Evolutionary conservation across 2,113 vertebrate species (phyloP), one percentile per base, ranked within the genome.

Genomic region (Salvelinus namaycush): DNA sequence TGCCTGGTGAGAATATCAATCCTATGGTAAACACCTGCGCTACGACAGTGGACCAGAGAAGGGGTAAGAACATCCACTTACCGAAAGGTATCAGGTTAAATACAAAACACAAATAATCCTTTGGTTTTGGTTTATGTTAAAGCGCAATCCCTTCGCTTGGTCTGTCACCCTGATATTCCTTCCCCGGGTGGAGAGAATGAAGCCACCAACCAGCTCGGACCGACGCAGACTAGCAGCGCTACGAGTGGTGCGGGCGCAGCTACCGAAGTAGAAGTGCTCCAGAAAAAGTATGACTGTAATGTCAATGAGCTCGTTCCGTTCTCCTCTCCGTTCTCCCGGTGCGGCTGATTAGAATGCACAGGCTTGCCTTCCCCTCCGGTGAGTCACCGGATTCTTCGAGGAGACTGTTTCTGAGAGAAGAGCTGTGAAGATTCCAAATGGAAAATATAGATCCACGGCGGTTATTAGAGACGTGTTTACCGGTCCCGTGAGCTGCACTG

Each of bases 211-310:
- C 59, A 22, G n/a, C n/a, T 76, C 83, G 78, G 79, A 68, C 24
- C 72, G 76, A 81, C 24, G 81, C 79, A 81, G 86, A 88, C 80
- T 74, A 81, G 81, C 49, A 54, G 49, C 49, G 49, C 83, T 89
- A 86, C 91, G 31, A 84, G 86, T 4, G 49, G 49, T 70, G 88
- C 85, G 81, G 87, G 84, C 84, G 18, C 49, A 54, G 49, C 49
- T 69, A 74, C 68, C 77, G 79, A 66, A 81, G 83, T 90, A 75
- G 76, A 92, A 92, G 88, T 90, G 91, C 88, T 92, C 89, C 89
- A 84, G 86, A 91, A 93, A 94, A 93, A 34, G 92, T 93, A 83
- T 93, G 93, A 90, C 90, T 90, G 91, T 88, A 92, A 92, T 92
- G 90, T 91, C 89, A 93, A 93, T 92, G 90, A 93, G 91, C 82